Base-by-base conservation (phyloP, 92 coral and sea anemone genomes). In the Palythoa heliodiscus region DNA sequence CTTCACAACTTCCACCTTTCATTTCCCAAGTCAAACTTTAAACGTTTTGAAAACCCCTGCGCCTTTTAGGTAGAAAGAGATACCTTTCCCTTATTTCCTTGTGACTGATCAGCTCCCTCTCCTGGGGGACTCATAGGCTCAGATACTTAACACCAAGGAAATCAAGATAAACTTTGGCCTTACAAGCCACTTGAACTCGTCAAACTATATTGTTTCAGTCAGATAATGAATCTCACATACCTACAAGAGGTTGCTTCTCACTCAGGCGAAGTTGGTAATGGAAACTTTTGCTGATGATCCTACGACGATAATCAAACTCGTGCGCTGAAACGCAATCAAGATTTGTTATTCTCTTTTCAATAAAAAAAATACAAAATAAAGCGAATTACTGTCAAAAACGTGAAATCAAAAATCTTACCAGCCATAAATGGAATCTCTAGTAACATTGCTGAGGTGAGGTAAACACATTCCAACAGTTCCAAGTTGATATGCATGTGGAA, bases 401-500 rank as follows among this genome's bases (percentile, higher is more conserved):
- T 58, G 68, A 29, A 29, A 9, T 29, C 3, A 54, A 39, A n/a
- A 72, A n/a, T 83, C 83, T 87, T 73, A 96, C 99, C 99, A 66
- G 99, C 98, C 98, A 96, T 94, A 76, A 86, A 93, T 17, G 98
- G 98, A 15, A 94, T 91, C 87, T 96, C 99, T 53, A 96, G 91
- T 47, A 96, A 87, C 98, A 96, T 96, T 38, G 99, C 99, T 25
- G 99, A 92, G 0, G 97, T 94, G 55, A 96, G 86, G 70, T 96
- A 94, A 20, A 96, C 95, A 91, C 99, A 94, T 74, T 94, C 99
- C 76, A 96, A 64, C 11, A 96, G 90, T 75, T 96, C 99, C 40
- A 96, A 94, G 86, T 96, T 96, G 64, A 96, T 96, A 53, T 96
- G 99, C 98, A 94, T 92, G 90, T 96, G 99, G 76, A 96, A 96